Conservation (phyloP, 2,888 invertebrate species). For the Ophioninae sp. region DNA sequence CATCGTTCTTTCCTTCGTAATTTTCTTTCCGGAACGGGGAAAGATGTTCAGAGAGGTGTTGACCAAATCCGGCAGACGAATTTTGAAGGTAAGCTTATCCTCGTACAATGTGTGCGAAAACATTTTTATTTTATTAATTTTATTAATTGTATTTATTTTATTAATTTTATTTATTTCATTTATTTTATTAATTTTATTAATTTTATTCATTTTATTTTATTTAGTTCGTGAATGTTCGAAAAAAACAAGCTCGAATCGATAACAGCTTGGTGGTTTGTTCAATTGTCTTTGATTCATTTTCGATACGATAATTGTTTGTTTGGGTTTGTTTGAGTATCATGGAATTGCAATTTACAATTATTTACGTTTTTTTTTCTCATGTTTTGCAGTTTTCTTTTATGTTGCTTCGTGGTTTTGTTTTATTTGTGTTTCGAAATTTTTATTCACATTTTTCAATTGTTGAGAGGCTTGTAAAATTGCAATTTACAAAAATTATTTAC, state of each 20-base stretch:
- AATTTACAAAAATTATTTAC: too few relatives aligned
- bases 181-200: too few relatives aligned
- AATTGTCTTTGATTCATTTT: neutral
- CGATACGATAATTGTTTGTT: neutral
- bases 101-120: slow-evolving; percentile 71
- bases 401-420: too few relatives aligned
- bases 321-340: neutral
- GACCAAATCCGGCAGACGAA: slow-evolving; percentile 76
- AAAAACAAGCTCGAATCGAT: neutral
- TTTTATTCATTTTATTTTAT: too few relatives aligned
- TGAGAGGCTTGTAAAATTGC: too few relatives aligned
- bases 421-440: too few relatives aligned
- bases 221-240: neutral
- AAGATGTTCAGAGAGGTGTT: slow-evolving; percentile 77
- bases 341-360: too few relatives aligned
- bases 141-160: too few relatives aligned
- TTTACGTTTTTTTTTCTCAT: too few relatives aligned
- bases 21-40: slow-evolving; percentile 18
- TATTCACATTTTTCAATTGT: neutral
- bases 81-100: slow-evolving; percentile 74
- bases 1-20: neutral
- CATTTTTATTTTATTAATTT: neutral
- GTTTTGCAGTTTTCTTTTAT: too few relatives aligned
- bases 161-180: too few relatives aligned
- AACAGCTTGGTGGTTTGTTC: neutral